Conservation (phyloP, 2,888 invertebrate species). For the Eretmocerus hayati region DNA sequence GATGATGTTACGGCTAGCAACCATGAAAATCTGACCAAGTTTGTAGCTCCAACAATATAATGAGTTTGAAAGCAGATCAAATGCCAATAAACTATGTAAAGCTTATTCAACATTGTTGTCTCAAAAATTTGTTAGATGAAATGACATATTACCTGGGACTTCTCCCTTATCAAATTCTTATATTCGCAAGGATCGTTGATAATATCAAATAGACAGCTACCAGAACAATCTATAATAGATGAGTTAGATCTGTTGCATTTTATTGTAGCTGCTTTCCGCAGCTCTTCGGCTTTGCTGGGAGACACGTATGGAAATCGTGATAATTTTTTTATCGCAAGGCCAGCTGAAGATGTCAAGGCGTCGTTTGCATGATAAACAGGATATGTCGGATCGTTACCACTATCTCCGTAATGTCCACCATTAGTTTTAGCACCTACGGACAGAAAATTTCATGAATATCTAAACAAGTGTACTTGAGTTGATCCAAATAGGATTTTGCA, state of each 20-base stretch:
- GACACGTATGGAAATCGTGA: slow-evolving; percentile 4
- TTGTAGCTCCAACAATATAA: no score
- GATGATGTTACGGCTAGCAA: no score
- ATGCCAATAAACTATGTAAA: no score
- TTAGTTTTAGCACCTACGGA: no score
- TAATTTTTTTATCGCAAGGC: slow-evolving; percentile 26
- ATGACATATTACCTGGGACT: no score
- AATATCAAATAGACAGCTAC: slow-evolving; percentile 36
- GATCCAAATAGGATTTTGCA: neutral
- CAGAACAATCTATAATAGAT: slow-evolving; percentile 25
- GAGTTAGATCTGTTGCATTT: slow-evolving; percentile 25
- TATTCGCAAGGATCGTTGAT: slow-evolving; percentile 38
- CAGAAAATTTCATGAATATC: neutral
- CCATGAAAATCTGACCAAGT: no score
- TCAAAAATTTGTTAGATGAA: no score
- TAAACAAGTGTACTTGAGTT: neutral
- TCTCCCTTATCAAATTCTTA: slow-evolving; percentile 29
- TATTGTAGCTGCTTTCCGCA: slow-evolving; percentile 23
- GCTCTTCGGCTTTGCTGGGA: neutral
- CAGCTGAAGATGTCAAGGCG: slow-evolving; percentile 28
- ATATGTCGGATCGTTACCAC: slow-evolving; percentile 26
- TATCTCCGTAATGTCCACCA: slow-evolving; percentile 30
- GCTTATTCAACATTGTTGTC: no score
- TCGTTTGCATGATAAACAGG: slow-evolving; percentile 29
- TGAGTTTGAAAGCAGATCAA: no score